Evolutionary conservation across 2,888 invertebrate species (phyloP).

Genomic region (Druceiella hillmani): DNA sequence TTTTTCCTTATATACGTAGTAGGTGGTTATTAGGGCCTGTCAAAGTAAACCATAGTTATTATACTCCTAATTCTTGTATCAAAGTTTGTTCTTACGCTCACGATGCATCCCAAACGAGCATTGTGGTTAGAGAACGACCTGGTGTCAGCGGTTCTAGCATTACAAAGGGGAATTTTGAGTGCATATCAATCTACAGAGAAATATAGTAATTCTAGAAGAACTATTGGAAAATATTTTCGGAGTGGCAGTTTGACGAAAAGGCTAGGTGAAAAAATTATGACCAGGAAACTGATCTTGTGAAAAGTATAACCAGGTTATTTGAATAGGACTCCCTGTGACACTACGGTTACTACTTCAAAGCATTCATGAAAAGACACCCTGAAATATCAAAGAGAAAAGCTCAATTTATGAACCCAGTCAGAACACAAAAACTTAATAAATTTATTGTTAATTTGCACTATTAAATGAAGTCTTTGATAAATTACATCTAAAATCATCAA

Average conservation of each 20-base stretch:
- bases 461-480: no score
- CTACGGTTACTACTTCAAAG: conserved; percentile 19
- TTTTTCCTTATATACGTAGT: no score
- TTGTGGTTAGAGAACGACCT: no score
- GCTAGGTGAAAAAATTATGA: conserved; percentile 23
- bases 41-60: no score
- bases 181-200: conserved; percentile 20
- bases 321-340: conserved; percentile 12
- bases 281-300: conserved; percentile 22
- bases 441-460: conserved; percentile 18
- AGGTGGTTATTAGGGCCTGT: no score
- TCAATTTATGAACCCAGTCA: conserved; percentile 25
- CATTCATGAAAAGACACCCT: conserved; percentile 23
- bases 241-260: conserved; percentile 19
- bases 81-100: no score
- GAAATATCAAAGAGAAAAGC: conserved; percentile 22
- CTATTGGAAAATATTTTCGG: conserved; percentile 23
- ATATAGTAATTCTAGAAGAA: conserved; percentile 25
- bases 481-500: no score
- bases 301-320: conserved; percentile 19
- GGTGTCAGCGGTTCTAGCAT: conserved; percentile 15
- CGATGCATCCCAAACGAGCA: no score
- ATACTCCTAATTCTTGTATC: no score
- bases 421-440: conserved; percentile 26
- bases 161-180: conserved; percentile 18